Base-by-base conservation (phyloP, 2,797 vertebrate species). In the Fratercula arctica region DNA sequence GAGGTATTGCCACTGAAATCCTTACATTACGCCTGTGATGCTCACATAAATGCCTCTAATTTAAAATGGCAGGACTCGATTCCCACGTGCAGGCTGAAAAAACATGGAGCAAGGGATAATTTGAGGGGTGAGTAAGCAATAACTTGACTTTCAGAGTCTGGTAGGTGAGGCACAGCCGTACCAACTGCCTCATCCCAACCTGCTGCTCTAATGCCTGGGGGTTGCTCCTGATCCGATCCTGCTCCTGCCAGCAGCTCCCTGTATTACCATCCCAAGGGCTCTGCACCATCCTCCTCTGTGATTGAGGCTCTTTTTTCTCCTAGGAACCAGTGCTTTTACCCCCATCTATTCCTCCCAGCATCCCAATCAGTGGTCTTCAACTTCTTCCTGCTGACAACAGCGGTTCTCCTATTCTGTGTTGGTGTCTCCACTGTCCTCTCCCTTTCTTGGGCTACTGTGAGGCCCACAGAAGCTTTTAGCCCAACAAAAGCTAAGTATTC, bases 51-150 rank as follows among this genome's bases (percentile, higher is more conserved):
- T 64, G 50, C 37, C 26, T 61, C 29, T 92, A 35, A 80, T 87
- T 85, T 87, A 37, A 77, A 87, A 69, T 4, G 19, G 17, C 16
- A 73, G 61, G 31, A 41, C 63, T 91, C 0, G 0, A 75, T 51
- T 95, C 41, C 68, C 53, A 67, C 43, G 74, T 5, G 31, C 41
- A 81, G 66, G 16, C 41, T 76, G 60, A 92, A 93, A 93, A 92
- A 73, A 18, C 3, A 2, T 57, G 21, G 53, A 54, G 9, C n/a
- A 57, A 46, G 5, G 29, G 29, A 74, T 92, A 70, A 72, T 68
- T 48, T 89, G 51, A 69, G 37, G 11, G 2, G 25, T n/a, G 21
- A 80, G 50, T 81, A 92, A 63, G 31, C 39, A 77, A 80, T 21
- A 79, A 7, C 29, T 48, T 83, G 45, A 70, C 57, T 84, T 90